Evolutionary conservation across 2,888 invertebrate species (phyloP), one percentile per base, ranked within the genome.

Genomic region (Agapostemon virescens): DNA sequence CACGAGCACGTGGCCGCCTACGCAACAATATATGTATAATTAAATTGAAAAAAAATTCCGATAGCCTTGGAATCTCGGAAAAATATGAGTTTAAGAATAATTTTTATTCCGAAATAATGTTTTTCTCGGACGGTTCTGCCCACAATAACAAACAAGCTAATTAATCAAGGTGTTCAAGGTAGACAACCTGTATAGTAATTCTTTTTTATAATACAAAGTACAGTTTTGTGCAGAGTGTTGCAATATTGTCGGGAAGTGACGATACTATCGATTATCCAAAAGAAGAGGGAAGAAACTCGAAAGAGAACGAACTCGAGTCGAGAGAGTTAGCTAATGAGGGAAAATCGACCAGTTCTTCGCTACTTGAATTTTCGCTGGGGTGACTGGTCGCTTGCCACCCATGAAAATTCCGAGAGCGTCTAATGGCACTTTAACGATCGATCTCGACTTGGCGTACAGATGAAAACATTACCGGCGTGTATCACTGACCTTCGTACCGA

Each of bases 401-500:
- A 74, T 38, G 74, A 68, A 68, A 79, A 79, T 80, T 79, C 70
- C 68, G 36, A 42, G 33, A 36, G 61, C 38, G 75, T 73, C 33
- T 52, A 66, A 69, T 75, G 69, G 13, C 40, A 49, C 64, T 74
- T 72, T 66, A 70, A 63, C 58, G 76, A 74, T 82, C 82, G 77
- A 77, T 81, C 77, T 76, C 63, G 66, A 67, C 71, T 52, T 49
- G 17, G 58, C 23, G 49, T 26, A 15, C 11, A 42, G 55, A 82
- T 68, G 72, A 78, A 77, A 77, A 82, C 71, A 67, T 83, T 72
- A 63, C 30, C 30, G 75, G 40, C 33, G 26, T 7, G 20, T 67
- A 73, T 82, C 72, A 78, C 74, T 75, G 82, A 86, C 85, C 87
- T 87, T 87, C 85, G 82, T 69, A 55, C 30, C 80, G 84, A 85